A percentile compares a stretch with the other conserved stretches of the same genome.
Conservation (phyloP, 2,888 invertebrate genomes). For the Antitype chi region DNA sequence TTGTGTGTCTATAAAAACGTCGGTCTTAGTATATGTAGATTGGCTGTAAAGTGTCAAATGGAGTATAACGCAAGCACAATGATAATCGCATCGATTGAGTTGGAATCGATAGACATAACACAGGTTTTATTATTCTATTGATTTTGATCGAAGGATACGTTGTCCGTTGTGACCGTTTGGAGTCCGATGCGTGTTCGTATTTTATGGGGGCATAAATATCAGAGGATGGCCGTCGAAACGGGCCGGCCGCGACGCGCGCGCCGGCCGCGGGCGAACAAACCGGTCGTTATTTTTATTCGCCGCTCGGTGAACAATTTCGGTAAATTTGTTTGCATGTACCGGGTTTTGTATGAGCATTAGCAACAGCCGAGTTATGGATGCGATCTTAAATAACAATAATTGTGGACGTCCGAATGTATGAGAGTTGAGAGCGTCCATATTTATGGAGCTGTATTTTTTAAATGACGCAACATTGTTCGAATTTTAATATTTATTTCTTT, state of each 20-base stretch:
- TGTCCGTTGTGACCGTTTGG: slow-evolving; percentile 72
- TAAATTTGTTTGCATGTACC: slow-evolving; percentile 88
- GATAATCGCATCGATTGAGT: slow-evolving; percentile 65
- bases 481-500: slow-evolving; percentile 67
- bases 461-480: slow-evolving; percentile 66
- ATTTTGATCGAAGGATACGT: slow-evolving; percentile 83
- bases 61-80: slow-evolving; percentile 55
- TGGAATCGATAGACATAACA: slow-evolving; percentile 63
- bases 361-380: slow-evolving; percentile 81
- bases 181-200: slow-evolving; percentile 81
- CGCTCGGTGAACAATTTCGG: slow-evolving; percentile 85
- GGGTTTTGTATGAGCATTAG: slow-evolving; percentile 85
- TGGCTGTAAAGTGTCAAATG: slow-evolving; percentile 61
- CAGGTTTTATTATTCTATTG: slow-evolving; percentile 79
- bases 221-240: slow-evolving; percentile 73
- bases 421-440: slow-evolving; percentile 60
- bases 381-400: slow-evolving; percentile 84
- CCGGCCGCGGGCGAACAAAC: slow-evolving; percentile 78
- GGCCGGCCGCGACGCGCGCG: slow-evolving; percentile 63
- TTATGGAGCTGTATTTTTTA: slow-evolving; percentile 67
- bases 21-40: slow-evolving; percentile 47
- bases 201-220: slow-evolving; percentile 88
- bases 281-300: slow-evolving; percentile 85
- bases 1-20: slow-evolving; percentile 62
- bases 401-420: slow-evolving; percentile 70